Base-by-base conservation (phyloP, 2,888 invertebrate species). In the Panopea generosa region DNA sequence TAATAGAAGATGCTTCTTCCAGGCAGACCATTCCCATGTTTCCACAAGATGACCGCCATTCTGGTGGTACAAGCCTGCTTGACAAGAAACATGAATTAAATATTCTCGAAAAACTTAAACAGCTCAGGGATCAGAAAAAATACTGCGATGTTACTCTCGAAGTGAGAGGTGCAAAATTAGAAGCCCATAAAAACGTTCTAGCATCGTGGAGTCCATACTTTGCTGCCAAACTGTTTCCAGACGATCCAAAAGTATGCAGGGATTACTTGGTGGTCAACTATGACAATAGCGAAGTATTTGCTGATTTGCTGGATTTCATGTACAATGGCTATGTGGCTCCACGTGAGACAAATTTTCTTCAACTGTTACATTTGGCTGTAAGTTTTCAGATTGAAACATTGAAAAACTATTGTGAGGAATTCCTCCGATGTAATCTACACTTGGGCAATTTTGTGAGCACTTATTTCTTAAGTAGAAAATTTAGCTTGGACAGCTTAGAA, bases 121-220 rank as follows among this genome's bases (percentile, higher is more conserved):
- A 83, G 24, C 65, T 90, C 67, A 75, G 94, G 74, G 94, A 94
- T 79, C 92, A 93, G 40, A 94, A 94, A 73, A 92, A 94, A 78
- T 95, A 95, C 89, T 95, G 95, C 90, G 95, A 95, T 91, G 93
- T 95, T 11, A 93, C 94, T 11, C 92, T 95, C 11, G 93, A 94
- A 84, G 94, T 95, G 9, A 94, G 94, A 84, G 94, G 94, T 59
- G 93, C 93, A 84, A 93, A 94, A 76, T 94, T 95, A 82, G 93
- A 93, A 83, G 95, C 95, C 16, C 95, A 95, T 90, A 93, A 95
- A 52, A 94, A 94, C 90, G 94, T 95, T 65, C 90, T 95, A 61
- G 95, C 95, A 1, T 94, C 95, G 14, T 94, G 94, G 89, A 95
- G 95, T 68, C 95, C 95, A 0, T 95, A 95, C 89, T 95, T 95